Base-by-base conservation (phyloP, 2,797 vertebrate genomes). In the Sarcophilus harrisii region DNA sequence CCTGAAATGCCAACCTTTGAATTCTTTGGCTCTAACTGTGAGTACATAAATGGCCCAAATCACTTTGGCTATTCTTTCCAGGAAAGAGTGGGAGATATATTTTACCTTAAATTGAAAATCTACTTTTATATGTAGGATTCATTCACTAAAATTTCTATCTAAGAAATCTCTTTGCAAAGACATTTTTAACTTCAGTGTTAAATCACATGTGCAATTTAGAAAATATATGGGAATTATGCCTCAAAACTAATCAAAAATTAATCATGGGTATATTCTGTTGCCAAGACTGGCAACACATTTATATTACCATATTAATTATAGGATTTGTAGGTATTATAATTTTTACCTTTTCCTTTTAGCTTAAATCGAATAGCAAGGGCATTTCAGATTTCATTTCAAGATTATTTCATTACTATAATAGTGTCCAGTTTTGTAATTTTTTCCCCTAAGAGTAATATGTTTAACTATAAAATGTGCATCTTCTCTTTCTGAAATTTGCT, bases 371-470 rank as follows among this genome's bases (percentile, higher is more conserved):
- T 54, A 92, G 45, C 59, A 95, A 90, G 90, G 96, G 91, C 21
- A 91, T 9, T 97, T 97, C n/a, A 96, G 81, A 91, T 92, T 97
- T 92, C 89, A 60, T 97, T 97, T 97, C 92, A 93, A 94, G 24
- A 89, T 94, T 58, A 92, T 96, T 0, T 0, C 95, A n/a, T 94
- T 95, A 62, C 62, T 96, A 93, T 54, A 92, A n/a, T 93, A 27
- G 52, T 24, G 96, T 89, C 16, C 0, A 87, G 62, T 91, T 98
- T 97, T 96, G 90, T 96, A 97, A 92, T 58, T 91, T 62, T 97
- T 98, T 94, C 21, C 0, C 8, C 29, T 38, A 58, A 52, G 21
- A 12, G 0, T n/a, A 90, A 97, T 94, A 96, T 21, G 52, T 66
- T 59, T 95, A 91, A 60, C 57, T 92, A 45, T 92, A 94, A 98